Conservation (phyloP, 2,888 invertebrate species). For the Embidobia sp. region DNA sequence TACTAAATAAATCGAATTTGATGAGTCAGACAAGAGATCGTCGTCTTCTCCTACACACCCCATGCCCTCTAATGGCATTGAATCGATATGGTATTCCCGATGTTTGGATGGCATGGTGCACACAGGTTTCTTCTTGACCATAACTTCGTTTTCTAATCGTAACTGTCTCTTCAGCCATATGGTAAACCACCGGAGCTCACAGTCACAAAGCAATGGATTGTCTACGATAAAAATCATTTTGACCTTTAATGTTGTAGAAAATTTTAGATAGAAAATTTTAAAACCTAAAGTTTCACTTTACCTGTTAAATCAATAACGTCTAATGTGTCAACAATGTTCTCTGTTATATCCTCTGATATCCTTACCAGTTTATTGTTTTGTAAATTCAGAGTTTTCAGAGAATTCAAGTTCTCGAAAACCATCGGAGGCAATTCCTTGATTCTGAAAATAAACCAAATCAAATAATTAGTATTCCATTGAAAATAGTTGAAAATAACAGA, state of each 20-base stretch:
- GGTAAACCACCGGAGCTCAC: conserved; percentile 94
- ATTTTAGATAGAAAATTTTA: too few species aligned
- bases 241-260: too few species aligned
- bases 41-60: conserved; percentile 84
- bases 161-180: conserved; percentile 89
- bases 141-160: conserved; percentile 93
- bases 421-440: conserved; percentile 91
- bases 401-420: conserved; percentile 94
- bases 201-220: conserved; percentile 93
- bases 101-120: conserved; percentile 92
- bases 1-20: conserved; percentile 17
- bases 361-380: conserved; percentile 93
- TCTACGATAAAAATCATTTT: too few species aligned
- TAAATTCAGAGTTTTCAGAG: conserved; percentile 92
- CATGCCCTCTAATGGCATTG: conserved; percentile 91
- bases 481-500: not conserved
- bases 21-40: conserved; percentile 23
- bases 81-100: conserved; percentile 91
- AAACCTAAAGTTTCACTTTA: too few species aligned
- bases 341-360: conserved; percentile 93
- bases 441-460: too few species aligned
- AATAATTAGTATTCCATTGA: not conserved
- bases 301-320: conserved; percentile 94
- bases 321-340: conserved; percentile 92
- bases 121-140: conserved; percentile 92